A percentile compares a stretch with the other conserved stretches of the same genome.
phyloP scores from a whole-genome alignment of 2,113 vertebrate species.

The Dipodomys ordii region DNA sequence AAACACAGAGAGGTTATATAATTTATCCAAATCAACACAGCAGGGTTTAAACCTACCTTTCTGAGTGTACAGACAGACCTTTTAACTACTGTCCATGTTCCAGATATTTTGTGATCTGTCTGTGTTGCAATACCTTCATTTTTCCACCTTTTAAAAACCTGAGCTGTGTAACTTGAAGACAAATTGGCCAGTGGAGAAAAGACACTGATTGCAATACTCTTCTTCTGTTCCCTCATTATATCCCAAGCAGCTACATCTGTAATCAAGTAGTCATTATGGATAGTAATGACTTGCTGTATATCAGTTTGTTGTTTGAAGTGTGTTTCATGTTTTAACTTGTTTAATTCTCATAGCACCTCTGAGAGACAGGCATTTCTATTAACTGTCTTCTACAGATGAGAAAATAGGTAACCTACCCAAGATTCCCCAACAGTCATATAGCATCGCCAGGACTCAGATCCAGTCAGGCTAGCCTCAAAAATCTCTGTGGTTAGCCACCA shows the following conservation, averaged over 20 bases:
- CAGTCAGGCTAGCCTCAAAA: not conserved
- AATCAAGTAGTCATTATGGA: not conserved
- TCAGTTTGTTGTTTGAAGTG: not conserved
- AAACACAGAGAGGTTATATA: not conserved
- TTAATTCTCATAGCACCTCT: not conserved
- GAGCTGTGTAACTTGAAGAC: not conserved
- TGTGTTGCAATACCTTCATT: not conserved
- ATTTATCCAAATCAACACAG: not conserved
- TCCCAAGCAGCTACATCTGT: not conserved
- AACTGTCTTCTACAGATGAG: constrained; percentile 8
- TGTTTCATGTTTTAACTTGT: not conserved
- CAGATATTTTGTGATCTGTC: not conserved
- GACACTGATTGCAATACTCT: not conserved
- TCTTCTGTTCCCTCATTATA: not conserved
- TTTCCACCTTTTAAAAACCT: not conserved
- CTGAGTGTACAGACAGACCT: not conserved
- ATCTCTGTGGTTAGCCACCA: not conserved
- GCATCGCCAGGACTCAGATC: not conserved
- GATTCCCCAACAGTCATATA: not conserved
- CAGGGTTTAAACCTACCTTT: not conserved
- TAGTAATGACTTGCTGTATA: not conserved
- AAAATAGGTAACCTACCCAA: not conserved
- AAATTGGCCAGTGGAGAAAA: not conserved
- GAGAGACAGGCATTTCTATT: not conserved
- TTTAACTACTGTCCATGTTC: not conserved